Evolutionary conservation across 2,888 invertebrate species (phyloP).

Genomic region (Lymantria monacha): DNA sequence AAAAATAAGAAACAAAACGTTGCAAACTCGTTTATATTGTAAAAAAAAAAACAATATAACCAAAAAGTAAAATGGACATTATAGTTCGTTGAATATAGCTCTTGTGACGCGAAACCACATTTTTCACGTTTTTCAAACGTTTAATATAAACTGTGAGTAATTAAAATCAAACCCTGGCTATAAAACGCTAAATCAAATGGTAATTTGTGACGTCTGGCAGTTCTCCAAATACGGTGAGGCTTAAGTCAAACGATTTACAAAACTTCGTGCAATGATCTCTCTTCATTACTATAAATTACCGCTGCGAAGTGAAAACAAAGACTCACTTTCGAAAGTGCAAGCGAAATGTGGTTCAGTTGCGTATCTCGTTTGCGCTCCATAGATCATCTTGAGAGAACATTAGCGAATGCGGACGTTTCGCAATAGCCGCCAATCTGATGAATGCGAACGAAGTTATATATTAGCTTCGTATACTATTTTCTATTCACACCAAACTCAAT

Average conservation of each 20-base stretch:
- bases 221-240: constrained; percentile 51
- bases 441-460: constrained; percentile 9
- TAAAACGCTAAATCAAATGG: constrained; percentile 39
- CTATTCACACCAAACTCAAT: constrained; percentile 4
- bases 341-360: constrained; percentile 57
- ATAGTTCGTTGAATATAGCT: constrained; percentile 5
- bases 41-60: background rate
- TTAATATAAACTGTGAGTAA: constrained; percentile 35
- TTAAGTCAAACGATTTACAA: constrained; percentile 61
- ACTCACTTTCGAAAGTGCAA: constrained; percentile 72
- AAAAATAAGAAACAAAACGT: too few relatives aligned
- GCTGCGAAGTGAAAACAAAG: constrained; percentile 74
- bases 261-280: constrained; percentile 69
- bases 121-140: constrained; percentile 16
- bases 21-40: background rate
- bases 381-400: constrained; percentile 54
- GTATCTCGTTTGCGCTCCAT: constrained; percentile 45
- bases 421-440: constrained; percentile 26
- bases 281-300: constrained; percentile 70
- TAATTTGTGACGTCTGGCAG: constrained; percentile 52
- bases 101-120: constrained; percentile 20
- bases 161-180: constrained; percentile 41
- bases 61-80: background rate
- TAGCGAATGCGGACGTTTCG: constrained; percentile 63
- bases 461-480: constrained; percentile 10